Evolutionary conservation across 2,113 vertebrate species (phyloP), one percentile per base, ranked within the genome.

Genomic region (Mionectes macconnelli): DNA sequence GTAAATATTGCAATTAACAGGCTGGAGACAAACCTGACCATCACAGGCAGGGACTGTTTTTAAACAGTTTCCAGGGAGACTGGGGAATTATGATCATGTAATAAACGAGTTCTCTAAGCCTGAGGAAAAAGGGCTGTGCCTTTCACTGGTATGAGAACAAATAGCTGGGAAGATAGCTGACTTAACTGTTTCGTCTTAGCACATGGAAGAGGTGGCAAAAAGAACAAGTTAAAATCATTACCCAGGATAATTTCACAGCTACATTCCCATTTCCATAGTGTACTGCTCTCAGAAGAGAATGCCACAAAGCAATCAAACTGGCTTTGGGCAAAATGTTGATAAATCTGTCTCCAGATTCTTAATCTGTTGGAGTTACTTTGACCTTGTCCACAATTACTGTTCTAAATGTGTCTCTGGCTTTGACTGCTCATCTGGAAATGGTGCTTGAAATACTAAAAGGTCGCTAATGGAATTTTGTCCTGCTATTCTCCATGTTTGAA

Each of bases 131-230:
- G 63, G 39, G 52, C 78, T 40, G 1, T 87, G 87, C 93, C 84
- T 91, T 91, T 94, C 79, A 28, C 7, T 90, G 93, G 67, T 91
- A 95, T 91, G 82, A 83, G 81, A 88, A 86, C 72, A 91, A 93
- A 73, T 25, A 91, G 20, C 59, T 90, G 69, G 91, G 77, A 57
- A 50, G 53, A 89, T 84, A n/a, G n/a, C n/a, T n/a, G 37, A 53
- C 74, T 93, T 74, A 59, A 76, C 49, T 45, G 18, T 73, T 95
- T 91, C 23, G 20, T 83, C 47, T 80, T 84, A 57, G 42, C 39
- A 42, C 2, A 1, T 69, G 14, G 20, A 31, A 62, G n/a, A 60
- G 17, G 40, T 79, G 35, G 31, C 17, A 44, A 33, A 81, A 87
- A 77, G 35, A 83, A 14, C 28, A 84, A 74, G 44, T 24, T 19